phyloP scores from a whole-genome alignment of 2,113 vertebrate species.

The Sturnira hondurensis region DNA sequence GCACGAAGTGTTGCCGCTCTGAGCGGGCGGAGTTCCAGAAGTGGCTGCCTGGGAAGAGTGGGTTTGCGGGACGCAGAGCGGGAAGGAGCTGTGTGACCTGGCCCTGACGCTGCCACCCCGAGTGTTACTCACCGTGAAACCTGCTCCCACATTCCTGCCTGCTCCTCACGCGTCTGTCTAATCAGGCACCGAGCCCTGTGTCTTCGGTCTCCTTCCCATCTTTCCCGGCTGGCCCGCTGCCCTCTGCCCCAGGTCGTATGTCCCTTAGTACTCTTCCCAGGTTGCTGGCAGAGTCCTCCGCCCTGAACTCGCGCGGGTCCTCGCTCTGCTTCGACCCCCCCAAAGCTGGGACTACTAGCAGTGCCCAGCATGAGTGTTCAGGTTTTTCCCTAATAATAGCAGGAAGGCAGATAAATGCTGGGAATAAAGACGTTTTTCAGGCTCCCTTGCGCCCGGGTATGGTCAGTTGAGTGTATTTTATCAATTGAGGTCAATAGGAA shows the following conservation, averaged over 20 bases:
- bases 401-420: neutral
- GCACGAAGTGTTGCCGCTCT: rapidly evolving
- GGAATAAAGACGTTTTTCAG: neutral
- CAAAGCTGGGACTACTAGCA: too few relatives aligned
- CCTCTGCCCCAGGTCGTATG: rapidly evolving
- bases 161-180: rapidly evolving
- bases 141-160: neutral
- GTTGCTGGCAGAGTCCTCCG: neutral
- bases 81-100: rapidly evolving
- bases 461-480: neutral
- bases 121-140: neutral
- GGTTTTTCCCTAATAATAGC: too few relatives aligned
- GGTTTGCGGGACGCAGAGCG: too few relatives aligned
- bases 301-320: neutral
- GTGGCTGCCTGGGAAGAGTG: rapidly evolving
- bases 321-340: neutral
- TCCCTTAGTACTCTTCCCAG: rapidly evolving
- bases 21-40: neutral
- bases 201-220: neutral
- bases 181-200: neutral
- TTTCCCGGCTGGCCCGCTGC: rapidly evolving
- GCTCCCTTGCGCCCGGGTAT: rapidly evolving
- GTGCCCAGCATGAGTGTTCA: neutral
- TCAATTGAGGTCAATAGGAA: neutral
- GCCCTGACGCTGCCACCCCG: rapidly evolving